phyloP scores from a whole-genome alignment of 2,113 vertebrate species.

The Sinocyclocheilus maitianheensis region DNA sequence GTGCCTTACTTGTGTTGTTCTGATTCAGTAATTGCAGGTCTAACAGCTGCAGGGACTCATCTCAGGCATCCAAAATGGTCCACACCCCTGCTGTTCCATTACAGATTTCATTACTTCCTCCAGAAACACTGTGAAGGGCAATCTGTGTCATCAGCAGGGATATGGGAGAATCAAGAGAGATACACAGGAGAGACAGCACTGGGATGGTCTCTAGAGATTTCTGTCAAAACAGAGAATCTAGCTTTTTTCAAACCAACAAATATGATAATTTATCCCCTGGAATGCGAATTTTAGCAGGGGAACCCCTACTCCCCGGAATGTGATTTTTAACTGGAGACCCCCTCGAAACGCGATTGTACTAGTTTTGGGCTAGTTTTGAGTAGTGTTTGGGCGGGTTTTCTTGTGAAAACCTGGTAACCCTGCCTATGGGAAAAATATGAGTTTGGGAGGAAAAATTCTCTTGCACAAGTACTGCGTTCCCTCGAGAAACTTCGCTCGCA shows the following conservation, averaged over 20 bases:
- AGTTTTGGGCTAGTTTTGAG: no score
- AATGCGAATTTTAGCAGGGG: no score
- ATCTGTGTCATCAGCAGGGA: conserved; percentile 10
- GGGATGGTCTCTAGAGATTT: background rate
- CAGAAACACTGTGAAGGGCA: conserved; percentile 20
- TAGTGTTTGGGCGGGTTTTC: no score
- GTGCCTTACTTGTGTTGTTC: background rate
- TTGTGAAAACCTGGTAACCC: no score
- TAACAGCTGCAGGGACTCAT: conserved; percentile 11
- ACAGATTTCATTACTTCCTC: background rate
- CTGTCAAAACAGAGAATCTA: background rate
- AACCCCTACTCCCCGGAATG: no score
- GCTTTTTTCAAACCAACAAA: background rate
- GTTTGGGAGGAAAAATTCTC: no score
- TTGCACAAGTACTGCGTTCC: no score
- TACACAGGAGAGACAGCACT: background rate
- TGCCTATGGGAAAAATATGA: no score
- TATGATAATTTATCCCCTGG: background rate
- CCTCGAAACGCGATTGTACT: no score
- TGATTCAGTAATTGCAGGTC: conserved; percentile 27
- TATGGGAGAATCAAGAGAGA: background rate
- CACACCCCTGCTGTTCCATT: background rate
- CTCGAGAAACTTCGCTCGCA: no score
- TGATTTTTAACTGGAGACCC: no score
- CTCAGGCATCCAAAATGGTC: conserved; percentile 5